Base-by-base conservation (phyloP, 2,113 vertebrate genomes). In the Percopsis transmontana region DNA sequence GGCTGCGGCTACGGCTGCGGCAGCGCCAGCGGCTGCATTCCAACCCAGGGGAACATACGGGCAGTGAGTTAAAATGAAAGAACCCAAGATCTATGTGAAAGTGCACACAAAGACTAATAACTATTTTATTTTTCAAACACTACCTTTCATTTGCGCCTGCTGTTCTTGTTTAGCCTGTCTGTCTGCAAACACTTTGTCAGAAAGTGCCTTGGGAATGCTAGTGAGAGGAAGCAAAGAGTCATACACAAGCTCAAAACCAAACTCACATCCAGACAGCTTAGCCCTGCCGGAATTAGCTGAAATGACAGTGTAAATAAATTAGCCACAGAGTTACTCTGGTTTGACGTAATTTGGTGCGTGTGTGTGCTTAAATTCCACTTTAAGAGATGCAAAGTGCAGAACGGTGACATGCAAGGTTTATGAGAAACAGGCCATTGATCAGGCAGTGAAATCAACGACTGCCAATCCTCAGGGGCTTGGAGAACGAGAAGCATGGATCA, bases 131-230 rank as follows among this genome's bases (percentile, higher is more conserved):
- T n/a, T n/a, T 33, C 5, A 33, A 33, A 33, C 27, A 33, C 81
- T 90, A 95, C 95, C 95, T 93, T 85, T 85, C 54, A 67, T 81
- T 76, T 90, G 81, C 14, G 73, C 64, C 73, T 88, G 77, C 47
- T 80, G 79, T 58, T 85, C 81, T 84, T 84, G 62, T 82, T 92
- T 86, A 70, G 72, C 66, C 68, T 82, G 80, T 13, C 84, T 76
- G 87, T 94, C 93, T 68, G 83, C 80, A 83, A 96, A 90, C 45
- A 94, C 76, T 87, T 91, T 92, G 73, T 95, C 93, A 73, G 85
- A 94, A 55, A 98, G 91, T 14, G 91, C 89, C 83, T 95, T 98
- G 1, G 96, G 94, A 84, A 99, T 97, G 78, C 97, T 99, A 79
- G 58, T 64, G 66, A 74, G 86, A 75, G 42, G 70, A 57, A 60